Percentiles rank a stretch among this genome's conserved stretches.
Conservation (phyloP, 1,140 invertebrate genomes). For the Drosophila mojavensis region DNA sequence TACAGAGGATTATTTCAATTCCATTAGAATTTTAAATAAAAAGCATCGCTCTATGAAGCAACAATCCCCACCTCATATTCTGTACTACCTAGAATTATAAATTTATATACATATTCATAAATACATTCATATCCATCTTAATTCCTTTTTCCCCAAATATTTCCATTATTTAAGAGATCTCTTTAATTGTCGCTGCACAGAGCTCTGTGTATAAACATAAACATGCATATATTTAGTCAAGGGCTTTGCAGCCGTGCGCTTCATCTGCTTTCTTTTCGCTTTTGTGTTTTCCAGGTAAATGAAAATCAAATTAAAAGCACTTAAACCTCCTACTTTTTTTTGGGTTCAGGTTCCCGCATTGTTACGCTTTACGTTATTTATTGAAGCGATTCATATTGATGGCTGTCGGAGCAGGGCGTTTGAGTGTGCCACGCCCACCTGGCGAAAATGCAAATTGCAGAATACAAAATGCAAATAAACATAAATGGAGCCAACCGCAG, state of each 20-base stretch:
- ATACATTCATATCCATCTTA: too few relatives aligned
- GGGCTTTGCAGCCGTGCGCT: not conserved
- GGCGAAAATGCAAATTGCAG: constrained; percentile 31
- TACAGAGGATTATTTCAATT: too few relatives aligned
- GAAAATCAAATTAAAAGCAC: constrained; percentile 29
- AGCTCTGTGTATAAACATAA: not conserved
- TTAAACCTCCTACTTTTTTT: constrained; percentile 4
- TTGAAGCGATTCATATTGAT: constrained; percentile 30
- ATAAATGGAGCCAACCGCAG: constrained; percentile 44
- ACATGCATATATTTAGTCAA: not conserved
- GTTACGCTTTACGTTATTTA: constrained; percentile 25
- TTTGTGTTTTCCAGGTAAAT: constrained; percentile 13
- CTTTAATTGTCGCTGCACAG: constrained; percentile 2
- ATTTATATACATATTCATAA: too few relatives aligned
- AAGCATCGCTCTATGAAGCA: too few relatives aligned
- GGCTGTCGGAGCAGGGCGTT: too few relatives aligned
- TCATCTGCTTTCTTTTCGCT: not conserved
- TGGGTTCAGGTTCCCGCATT: constrained; percentile 12
- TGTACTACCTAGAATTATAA: too few relatives aligned
- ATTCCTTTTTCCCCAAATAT: too few relatives aligned
- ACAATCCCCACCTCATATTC: too few relatives aligned
- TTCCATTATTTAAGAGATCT: not conserved
- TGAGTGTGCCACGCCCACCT: constrained; percentile 1
- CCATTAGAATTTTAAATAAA: too few relatives aligned
- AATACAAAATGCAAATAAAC: constrained; percentile 20